Conservation (phyloP, 2,113 vertebrate species). For the Etia nguti region DNA sequence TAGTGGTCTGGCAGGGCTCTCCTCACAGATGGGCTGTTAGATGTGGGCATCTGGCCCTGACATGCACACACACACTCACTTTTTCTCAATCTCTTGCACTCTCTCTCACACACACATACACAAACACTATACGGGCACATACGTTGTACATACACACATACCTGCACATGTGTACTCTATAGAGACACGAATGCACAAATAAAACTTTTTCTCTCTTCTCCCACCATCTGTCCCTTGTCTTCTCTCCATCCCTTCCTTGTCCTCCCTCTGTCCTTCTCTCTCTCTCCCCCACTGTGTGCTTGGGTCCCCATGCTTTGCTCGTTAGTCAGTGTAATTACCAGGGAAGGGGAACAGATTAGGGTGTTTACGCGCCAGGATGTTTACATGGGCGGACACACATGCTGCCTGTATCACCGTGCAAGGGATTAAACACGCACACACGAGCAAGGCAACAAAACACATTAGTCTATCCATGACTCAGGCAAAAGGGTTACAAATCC, state of each 20-base stretch:
- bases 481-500: neutral
- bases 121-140: neutral
- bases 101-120: neutral
- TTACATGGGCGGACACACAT: slow-evolving; percentile 55
- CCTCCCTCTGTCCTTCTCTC: slow-evolving; percentile 8
- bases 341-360: slow-evolving; percentile 64
- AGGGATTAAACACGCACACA: slow-evolving; percentile 6
- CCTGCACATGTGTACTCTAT: neutral
- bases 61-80: neutral
- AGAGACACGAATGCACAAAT: slow-evolving; percentile 4
- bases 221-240: slow-evolving; percentile 38
- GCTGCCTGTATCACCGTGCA: slow-evolving; percentile 1
- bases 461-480: neutral
- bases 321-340: slow-evolving; percentile 67
- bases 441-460: neutral
- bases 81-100: neutral
- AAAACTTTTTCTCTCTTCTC: slow-evolving; percentile 9
- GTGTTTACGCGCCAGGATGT: slow-evolving; percentile 55
- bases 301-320: slow-evolving; percentile 39
- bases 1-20: slow-evolving; percentile 70
- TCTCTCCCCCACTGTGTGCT: neutral
- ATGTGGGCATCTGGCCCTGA: slow-evolving; percentile 60
- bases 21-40: slow-evolving; percentile 69
- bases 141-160: neutral
- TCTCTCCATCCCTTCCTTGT: neutral